Evolutionary conservation across 2,888 invertebrate species (phyloP).

Genomic region (Cosmopolites sordidus): DNA sequence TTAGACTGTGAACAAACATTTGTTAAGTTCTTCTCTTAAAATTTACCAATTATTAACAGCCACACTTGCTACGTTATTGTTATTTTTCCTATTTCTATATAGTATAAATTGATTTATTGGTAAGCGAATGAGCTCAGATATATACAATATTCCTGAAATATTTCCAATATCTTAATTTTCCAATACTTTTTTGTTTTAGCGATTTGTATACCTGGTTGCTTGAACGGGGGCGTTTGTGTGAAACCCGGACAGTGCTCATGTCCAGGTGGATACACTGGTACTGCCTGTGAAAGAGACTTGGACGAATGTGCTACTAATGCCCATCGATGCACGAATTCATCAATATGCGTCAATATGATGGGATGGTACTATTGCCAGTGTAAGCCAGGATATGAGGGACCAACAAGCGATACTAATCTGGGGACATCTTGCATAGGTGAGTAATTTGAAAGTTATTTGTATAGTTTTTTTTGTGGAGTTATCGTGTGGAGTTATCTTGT

Average conservation of each 20-base stretch:
- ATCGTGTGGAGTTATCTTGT: too few species aligned
- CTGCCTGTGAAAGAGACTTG: conserved; percentile 79
- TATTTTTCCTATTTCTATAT: too few species aligned
- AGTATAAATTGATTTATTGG: too few species aligned
- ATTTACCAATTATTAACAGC: too few species aligned
- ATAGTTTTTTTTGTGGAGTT: too few species aligned
- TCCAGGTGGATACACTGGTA: conserved; percentile 75
- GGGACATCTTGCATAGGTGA: conserved; percentile 63
- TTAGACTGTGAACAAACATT: too few species aligned
- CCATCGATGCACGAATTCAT: conserved; percentile 70
- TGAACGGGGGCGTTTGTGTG: conserved; percentile 78
- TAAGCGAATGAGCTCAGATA: too few species aligned
- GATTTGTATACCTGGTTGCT: conserved; percentile 72
- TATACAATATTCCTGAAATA: too few species aligned
- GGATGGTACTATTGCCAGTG: conserved; percentile 89
- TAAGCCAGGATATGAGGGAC: conserved; percentile 68
- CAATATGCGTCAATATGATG: conserved; percentile 81
- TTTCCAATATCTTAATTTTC: too few species aligned
- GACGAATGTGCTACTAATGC: conserved; percentile 75
- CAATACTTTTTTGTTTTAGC: too few species aligned
- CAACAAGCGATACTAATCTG: conserved; percentile 53
- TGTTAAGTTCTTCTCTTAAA: too few species aligned
- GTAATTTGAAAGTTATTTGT: conserved; percentile 31
- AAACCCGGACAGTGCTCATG: conserved; percentile 76
- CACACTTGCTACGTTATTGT: too few species aligned